Evolutionary conservation across 2,888 invertebrate species (phyloP).

Genomic region (Drosophila setosimentum): DNA sequence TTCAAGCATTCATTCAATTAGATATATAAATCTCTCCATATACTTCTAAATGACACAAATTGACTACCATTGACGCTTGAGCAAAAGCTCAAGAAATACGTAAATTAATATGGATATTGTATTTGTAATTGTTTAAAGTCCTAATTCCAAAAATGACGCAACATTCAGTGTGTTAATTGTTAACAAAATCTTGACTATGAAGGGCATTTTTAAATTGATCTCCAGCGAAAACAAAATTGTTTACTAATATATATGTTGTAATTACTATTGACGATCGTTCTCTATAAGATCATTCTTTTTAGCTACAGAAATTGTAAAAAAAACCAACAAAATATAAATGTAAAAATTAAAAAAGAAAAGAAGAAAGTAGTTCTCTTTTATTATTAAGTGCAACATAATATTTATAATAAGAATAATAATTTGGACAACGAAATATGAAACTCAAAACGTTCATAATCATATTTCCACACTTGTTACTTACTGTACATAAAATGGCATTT

Average conservation of each 20-base stretch:
- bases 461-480: constrained; percentile 57
- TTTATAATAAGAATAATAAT: background rate
- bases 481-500: constrained; percentile 46
- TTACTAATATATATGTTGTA: constrained; percentile 40
- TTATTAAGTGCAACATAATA: constrained; percentile 17
- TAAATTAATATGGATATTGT: constrained; percentile 9
- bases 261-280: constrained; percentile 39
- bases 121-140: constrained; percentile 22
- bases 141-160: constrained; percentile 32
- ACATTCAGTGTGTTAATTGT: constrained; percentile 33
- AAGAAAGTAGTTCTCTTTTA: background rate
- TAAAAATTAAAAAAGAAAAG: background rate
- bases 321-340: background rate
- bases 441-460: constrained; percentile 17
- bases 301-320: background rate
- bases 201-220: constrained; percentile 36
- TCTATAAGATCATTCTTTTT: constrained; percentile 27
- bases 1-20: constrained; percentile 23
- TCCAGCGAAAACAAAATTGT: constrained; percentile 33
- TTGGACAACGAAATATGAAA: constrained; percentile 62
- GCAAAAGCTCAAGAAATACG: constrained; percentile 28
- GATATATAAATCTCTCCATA: constrained; percentile 12
- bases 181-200: constrained; percentile 40
- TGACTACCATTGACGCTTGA: constrained; percentile 38
- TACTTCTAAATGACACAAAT: background rate